phyloP scores from a whole-genome alignment of 2,113 vertebrate species.

The Mola mola region DNA sequence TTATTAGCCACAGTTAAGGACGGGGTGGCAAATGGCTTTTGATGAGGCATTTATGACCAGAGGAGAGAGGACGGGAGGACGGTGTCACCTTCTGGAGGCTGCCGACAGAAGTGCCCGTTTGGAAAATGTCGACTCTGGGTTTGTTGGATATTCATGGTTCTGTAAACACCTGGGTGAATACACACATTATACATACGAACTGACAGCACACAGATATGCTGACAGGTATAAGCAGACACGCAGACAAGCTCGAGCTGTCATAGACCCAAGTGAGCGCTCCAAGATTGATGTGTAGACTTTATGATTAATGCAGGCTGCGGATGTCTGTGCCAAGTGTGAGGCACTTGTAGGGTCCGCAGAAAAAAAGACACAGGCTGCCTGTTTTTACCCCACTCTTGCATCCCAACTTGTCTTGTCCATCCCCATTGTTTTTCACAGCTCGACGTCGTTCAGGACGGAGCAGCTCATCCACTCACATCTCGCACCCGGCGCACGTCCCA shows the following conservation, averaged over 20 bases:
- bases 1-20: conserved; percentile 79
- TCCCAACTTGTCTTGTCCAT: conserved; percentile 29
- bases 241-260: conserved; percentile 36
- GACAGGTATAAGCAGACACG: conserved; percentile 20
- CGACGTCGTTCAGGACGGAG: conserved; percentile 14
- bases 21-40: conserved; percentile 65
- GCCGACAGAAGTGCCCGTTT: conserved; percentile 27
- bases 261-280: neutral
- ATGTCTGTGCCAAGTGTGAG: conserved; percentile 1
- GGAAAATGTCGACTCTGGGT: conserved; percentile 18
- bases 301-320: conserved; percentile 23
- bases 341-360: too few species aligned
- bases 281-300: conserved; percentile 18
- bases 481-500: conserved; percentile 33
- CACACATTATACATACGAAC: conserved; percentile 12
- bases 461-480: conserved; percentile 25
- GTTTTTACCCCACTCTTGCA: conserved; percentile 41
- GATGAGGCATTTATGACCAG: conserved; percentile 72
- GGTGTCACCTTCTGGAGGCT: conserved; percentile 38
- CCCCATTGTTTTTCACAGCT: neutral
- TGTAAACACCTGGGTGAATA: neutral
- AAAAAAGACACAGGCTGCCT: conserved; percentile 9
- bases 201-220: conserved; percentile 6
- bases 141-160: neutral
- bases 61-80: conserved; percentile 47